phyloP scores from a whole-genome alignment of 1,140 invertebrate genomes.

The Sinella curviseta region DNA sequence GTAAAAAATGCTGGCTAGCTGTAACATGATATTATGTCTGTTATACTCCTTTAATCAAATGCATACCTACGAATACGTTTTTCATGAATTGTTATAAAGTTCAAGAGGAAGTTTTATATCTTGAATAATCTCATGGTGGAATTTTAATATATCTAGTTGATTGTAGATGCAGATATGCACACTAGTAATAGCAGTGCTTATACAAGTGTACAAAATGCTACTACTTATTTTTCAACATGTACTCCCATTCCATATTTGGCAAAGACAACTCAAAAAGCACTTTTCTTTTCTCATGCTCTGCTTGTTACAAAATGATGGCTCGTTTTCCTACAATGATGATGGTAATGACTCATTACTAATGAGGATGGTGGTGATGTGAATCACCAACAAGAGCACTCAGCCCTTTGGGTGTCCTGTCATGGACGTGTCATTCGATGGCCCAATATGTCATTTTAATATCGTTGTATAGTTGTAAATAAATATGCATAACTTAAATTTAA shows the following conservation, averaged over 20 bases:
- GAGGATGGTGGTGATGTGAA: neutral
- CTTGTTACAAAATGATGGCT: neutral
- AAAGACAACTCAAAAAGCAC: constrained; percentile 2
- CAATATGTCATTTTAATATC: constrained; percentile 12
- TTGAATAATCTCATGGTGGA: no score
- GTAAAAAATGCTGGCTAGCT: neutral
- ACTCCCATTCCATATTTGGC: constrained; percentile 1
- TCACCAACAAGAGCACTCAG: neutral
- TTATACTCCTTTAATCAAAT: no score
- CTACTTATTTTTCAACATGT: neutral
- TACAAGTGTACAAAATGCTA: neutral
- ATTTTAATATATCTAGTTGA: no score
- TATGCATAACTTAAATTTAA: neutral
- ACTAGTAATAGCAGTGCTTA: no score
- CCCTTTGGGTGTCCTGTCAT: constrained; percentile 17
- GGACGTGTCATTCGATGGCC: neutral
- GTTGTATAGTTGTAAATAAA: neutral
- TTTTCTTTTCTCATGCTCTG: neutral
- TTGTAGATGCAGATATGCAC: no score
- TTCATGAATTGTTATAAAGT: no score
- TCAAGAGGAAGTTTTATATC: no score
- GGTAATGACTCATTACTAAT: neutral
- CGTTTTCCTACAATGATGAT: neutral
- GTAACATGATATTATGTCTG: no score
- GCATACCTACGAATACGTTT: no score